Evolutionary conservation across 2,797 vertebrate genomes (phyloP).

Genomic region (Oceanodroma leucorhoa): DNA sequence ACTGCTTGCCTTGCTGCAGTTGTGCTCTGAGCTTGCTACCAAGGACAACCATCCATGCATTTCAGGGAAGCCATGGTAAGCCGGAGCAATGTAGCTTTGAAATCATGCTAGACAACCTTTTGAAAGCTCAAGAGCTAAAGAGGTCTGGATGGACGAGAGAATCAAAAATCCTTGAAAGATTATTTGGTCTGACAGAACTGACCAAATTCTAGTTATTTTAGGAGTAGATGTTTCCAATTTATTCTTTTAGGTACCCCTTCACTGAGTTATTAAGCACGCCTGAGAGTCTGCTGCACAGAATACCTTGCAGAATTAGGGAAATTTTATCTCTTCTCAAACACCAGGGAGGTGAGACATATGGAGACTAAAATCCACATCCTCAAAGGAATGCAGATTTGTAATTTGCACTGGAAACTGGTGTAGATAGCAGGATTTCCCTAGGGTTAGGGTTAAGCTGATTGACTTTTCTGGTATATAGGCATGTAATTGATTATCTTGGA

Average conservation of each 20-base stretch:
- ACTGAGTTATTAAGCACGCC: not conserved
- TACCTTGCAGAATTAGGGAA: not conserved
- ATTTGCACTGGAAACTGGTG: conserved; percentile 15
- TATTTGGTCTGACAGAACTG: not conserved
- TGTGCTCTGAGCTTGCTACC: not conserved
- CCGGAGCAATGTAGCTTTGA: not conserved
- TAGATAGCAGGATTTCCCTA: conserved; percentile 33
- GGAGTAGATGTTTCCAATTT: not conserved
- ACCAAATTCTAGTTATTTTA: not conserved
- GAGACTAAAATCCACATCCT: conserved; percentile 21
- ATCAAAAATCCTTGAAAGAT: not conserved
- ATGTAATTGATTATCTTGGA: conserved; percentile 47
- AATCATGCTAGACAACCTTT: not conserved
- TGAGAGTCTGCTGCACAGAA: not conserved
- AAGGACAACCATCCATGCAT: not conserved
- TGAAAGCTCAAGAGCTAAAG: not conserved
- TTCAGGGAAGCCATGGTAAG: not conserved
- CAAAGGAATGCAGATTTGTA: conserved; percentile 38
- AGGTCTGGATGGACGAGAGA: not conserved
- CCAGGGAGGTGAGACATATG: not conserved
- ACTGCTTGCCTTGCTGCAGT: not conserved
- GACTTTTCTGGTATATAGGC: conserved; percentile 43
- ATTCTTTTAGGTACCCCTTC: not conserved
- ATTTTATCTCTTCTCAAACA: conserved; percentile 18
- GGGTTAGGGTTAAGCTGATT: conserved; percentile 45